These are phyloP conservation scores for Araneus ventricosus DNA, from an alignment of 1,140 invertebrate genomes.

Conservation along the genomic window DNA sequence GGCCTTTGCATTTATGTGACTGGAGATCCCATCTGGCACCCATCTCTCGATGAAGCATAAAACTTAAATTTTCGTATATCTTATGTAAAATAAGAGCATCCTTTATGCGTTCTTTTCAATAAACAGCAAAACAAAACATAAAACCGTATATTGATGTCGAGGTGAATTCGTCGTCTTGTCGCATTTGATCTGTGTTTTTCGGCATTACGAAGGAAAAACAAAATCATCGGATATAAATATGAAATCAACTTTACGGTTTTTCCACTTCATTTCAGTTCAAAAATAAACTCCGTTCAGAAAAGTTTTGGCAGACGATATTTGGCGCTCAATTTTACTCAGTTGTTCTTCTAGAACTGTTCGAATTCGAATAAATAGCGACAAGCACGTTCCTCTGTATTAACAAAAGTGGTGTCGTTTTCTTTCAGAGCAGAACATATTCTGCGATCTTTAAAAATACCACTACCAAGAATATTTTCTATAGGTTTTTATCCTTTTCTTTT, in stretches of 20 bases:
- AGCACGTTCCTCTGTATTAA: no score
- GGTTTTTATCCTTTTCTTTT: no score
- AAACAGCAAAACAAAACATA: neutral
- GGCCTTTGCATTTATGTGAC: neutral
- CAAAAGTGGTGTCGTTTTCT: no score
- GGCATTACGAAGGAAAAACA: neutral
- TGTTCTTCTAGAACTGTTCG: no score
- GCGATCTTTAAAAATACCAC: no score
- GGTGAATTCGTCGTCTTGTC: neutral
- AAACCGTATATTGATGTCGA: neutral
- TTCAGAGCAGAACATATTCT: no score
- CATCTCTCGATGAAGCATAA: neutral
- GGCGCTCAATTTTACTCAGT: no score
- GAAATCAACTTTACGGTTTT: neutral
- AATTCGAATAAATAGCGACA: no score
- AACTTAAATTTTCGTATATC: neutral
- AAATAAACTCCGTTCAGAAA: neutral
- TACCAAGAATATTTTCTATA: no score
- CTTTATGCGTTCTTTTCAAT: neutral
- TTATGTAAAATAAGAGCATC: constrained; percentile 4
- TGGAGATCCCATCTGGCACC: neutral
- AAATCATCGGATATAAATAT: neutral
- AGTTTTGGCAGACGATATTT: neutral
- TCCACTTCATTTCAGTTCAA: neutral
- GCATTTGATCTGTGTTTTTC: neutral